Conservation (phyloP, 2,797 vertebrate genomes). For the Sebastes vulpes region DNA sequence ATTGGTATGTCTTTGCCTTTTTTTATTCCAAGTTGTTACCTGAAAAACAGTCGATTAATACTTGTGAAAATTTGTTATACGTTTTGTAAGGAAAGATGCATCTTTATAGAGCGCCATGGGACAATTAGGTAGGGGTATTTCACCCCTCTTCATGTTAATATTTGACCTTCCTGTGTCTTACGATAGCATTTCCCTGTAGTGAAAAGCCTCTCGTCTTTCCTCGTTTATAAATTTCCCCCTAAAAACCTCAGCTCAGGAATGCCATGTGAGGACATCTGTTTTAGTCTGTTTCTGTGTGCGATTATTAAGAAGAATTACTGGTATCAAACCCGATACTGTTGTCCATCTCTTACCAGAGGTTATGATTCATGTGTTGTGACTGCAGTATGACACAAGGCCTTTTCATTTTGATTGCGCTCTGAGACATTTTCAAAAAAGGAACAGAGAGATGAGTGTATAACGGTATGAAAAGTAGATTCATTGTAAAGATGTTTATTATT, state of each 20-base stretch:
- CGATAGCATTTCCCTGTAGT: constrained; percentile 1
- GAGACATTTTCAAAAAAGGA: not conserved
- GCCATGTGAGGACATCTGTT: constrained; percentile 21
- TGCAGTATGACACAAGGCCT: not conserved
- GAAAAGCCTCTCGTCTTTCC: constrained; percentile 16
- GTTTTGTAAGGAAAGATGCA: not conserved
- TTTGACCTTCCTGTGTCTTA: constrained; percentile 4
- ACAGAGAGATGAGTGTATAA: not conserved
- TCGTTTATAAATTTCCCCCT: constrained; percentile 10
- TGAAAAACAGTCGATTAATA: not conserved
- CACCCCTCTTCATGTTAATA: not conserved
- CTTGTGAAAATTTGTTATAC: not conserved
- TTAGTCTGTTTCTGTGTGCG: not conserved
- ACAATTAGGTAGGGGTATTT: not conserved
- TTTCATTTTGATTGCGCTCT: not conserved
- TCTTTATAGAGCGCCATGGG: not conserved
- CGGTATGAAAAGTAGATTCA: not conserved
- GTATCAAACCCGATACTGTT: constrained; percentile 29
- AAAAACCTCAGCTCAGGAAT: constrained; percentile 36
- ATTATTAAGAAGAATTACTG: constrained; percentile 28
- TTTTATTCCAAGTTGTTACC: not conserved
- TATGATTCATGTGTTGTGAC: constrained; percentile 9
- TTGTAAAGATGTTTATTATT: constrained; percentile 15
- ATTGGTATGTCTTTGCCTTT: not conserved
- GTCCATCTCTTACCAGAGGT: not conserved